Conservation (phyloP, 2,113 vertebrate species). For the Protomyctophum bolini region DNA sequence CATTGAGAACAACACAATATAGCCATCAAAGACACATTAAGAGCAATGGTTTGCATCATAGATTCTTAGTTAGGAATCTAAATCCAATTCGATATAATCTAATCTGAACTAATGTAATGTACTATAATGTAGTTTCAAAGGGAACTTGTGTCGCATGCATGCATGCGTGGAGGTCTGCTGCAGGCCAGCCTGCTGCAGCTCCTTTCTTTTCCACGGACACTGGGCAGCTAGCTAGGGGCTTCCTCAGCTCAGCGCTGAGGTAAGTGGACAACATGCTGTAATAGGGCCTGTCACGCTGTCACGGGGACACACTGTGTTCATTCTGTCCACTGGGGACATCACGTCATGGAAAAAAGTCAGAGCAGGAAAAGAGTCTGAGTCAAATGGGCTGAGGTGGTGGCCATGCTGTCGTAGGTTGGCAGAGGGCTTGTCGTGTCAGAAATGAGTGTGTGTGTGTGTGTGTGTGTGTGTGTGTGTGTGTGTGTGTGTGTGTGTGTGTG, state of each 20-base stretch:
- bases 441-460: conserved; percentile 47
- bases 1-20: too few species aligned
- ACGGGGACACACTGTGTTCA: conserved; percentile 31
- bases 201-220: conserved; percentile 5
- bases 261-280: conserved; percentile 48
- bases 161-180: too few species aligned
- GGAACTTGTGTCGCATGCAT: too few species aligned
- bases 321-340: conserved; percentile 55
- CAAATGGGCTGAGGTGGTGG: conserved; percentile 20
- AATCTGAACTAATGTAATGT: too few species aligned
- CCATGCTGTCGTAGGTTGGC: conserved; percentile 38
- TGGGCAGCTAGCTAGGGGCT: conserved; percentile 23
- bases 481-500: conserved; percentile 26
- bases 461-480: conserved; percentile 35
- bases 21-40: too few species aligned
- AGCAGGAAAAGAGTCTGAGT: conserved; percentile 39
- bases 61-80: too few species aligned
- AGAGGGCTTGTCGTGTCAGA: conserved; percentile 35
- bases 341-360: conserved; percentile 67
- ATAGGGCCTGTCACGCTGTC: conserved; percentile 50
- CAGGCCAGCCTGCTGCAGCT: not conserved
- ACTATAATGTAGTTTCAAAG: too few species aligned
- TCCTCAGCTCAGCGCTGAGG: conserved; percentile 56
- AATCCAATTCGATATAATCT: too few species aligned
- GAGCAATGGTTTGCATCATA: too few species aligned